Evolutionary conservation across 2,797 vertebrate genomes (phyloP).

Genomic region (Capromys pilorides): DNA sequence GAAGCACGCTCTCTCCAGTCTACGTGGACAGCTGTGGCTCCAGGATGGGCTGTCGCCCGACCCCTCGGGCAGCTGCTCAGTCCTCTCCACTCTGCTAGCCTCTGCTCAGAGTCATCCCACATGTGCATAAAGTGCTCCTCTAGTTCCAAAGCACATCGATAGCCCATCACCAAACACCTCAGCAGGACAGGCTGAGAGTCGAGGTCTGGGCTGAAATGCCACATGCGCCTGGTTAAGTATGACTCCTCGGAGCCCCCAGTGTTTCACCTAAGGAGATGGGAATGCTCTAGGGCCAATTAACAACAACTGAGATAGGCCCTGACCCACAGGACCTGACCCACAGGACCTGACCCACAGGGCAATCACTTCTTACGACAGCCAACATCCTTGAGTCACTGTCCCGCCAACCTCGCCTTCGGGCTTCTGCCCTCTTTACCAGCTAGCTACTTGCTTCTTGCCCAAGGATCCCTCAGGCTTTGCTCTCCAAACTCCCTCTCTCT

Average conservation of each 20-base stretch:
- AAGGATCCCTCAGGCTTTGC: not conserved
- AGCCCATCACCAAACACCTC: not conserved
- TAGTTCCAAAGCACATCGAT: not conserved
- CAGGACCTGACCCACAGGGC: not conserved
- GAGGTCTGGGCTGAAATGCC: not conserved
- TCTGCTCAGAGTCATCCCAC: not conserved
- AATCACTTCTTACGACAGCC: not conserved
- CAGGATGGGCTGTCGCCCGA: not conserved
- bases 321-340: not conserved
- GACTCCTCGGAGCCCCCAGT: not conserved
- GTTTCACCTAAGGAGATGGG: not conserved
- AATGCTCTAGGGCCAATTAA: constrained; percentile 19
- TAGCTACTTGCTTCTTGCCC: not conserved
- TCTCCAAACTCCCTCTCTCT: not conserved
- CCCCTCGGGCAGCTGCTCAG: not conserved
- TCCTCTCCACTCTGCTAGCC: not conserved
- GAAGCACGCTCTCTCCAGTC: not conserved
- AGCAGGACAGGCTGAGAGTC: not conserved
- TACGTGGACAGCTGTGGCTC: not conserved
- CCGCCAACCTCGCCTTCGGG: not conserved
- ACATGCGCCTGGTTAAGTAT: not conserved
- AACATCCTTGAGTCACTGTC: not conserved
- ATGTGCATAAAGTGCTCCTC: not conserved
- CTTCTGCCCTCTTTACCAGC: not conserved
- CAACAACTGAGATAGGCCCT: not conserved